A percentile compares a stretch with the other conserved stretches of the same genome.
Conservation (phyloP, 37 sponge, comb jelly and placozoan genomes). For the Aphrocallistes beatrix region DNA sequence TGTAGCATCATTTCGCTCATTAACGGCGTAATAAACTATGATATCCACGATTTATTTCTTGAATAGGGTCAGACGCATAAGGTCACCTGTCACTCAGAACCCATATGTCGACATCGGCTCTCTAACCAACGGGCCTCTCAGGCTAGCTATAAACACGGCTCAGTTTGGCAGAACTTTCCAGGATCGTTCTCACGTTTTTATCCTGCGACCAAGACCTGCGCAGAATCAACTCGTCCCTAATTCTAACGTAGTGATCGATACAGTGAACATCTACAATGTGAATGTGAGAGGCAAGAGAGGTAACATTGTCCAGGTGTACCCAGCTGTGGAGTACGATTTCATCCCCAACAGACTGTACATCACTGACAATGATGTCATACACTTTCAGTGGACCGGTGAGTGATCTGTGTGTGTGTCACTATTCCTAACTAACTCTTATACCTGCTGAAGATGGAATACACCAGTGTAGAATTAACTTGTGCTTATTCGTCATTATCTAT, state of each 20-base stretch:
- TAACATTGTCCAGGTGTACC: conserved; percentile 91
- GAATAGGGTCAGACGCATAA: conserved; percentile 31
- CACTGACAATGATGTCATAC: conserved; percentile 40
- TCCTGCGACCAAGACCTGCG: conserved; percentile 31
- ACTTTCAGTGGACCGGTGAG: conserved; percentile 93
- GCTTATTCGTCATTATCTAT: background rate
- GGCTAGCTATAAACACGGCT: conserved; percentile 87
- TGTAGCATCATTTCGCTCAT: too few relatives aligned
- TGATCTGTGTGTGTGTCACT: background rate
- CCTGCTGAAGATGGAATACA: background rate
- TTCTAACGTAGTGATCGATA: background rate
- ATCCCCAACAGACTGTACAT: conserved; percentile 71
- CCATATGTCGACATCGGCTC: conserved; percentile 79
- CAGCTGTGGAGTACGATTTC: conserved; percentile 96
- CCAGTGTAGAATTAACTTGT: background rate
- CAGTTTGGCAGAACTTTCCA: conserved; percentile 98
- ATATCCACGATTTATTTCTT: background rate
- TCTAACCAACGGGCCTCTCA: conserved; percentile 61
- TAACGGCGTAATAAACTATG: too few relatives aligned
- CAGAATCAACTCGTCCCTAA: background rate
- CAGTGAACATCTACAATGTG: conserved; percentile 61
- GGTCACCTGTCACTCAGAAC: conserved; percentile 81
- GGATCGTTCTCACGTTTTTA: conserved; percentile 61
- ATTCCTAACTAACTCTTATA: background rate
- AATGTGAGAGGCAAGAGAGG: conserved; percentile 97